Evolutionary conservation across 2,888 invertebrate genomes (phyloP).

Genomic region (Eulithis testata): DNA sequence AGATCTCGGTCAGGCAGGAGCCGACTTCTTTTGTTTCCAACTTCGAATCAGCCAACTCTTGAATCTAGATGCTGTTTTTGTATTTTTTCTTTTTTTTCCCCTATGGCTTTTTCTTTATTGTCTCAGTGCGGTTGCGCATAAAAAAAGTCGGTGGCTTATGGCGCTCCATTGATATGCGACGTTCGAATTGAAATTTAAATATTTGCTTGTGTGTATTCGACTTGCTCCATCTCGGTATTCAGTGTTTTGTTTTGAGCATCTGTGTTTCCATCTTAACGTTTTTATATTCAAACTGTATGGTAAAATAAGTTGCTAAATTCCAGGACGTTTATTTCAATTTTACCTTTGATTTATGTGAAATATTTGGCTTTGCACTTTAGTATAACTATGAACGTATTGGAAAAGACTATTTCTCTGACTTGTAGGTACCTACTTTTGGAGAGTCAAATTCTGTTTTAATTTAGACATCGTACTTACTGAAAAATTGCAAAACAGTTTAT

Average conservation of each 20-base stretch:
- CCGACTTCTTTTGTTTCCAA: slow-evolving; percentile 82
- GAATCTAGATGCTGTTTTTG: slow-evolving; percentile 83
- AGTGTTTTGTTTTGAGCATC: slow-evolving; percentile 72
- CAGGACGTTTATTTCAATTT: slow-evolving; percentile 15
- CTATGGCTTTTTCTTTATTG: slow-evolving; percentile 82
- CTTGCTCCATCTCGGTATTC: slow-evolving; percentile 68
- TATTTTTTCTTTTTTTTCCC: slow-evolving; percentile 67
- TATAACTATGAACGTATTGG: neutral
- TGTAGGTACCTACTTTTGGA: neutral
- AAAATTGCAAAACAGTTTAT: too few relatives aligned
- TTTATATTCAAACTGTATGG: slow-evolving; percentile 63
- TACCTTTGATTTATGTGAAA: slow-evolving; percentile 23
- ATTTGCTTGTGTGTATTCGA: slow-evolving; percentile 79
- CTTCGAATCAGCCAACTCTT: slow-evolving; percentile 82
- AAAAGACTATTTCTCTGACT: neutral
- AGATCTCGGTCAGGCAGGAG: slow-evolving; percentile 84
- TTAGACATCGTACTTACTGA: too few relatives aligned
- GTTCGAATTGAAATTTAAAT: slow-evolving; percentile 84
- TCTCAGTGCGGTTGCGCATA: slow-evolving; percentile 75
- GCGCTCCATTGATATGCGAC: slow-evolving; percentile 84
- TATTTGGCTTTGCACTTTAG: slow-evolving; percentile 10
- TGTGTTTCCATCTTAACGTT: slow-evolving; percentile 78
- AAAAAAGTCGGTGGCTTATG: slow-evolving; percentile 83
- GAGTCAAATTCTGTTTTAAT: too few relatives aligned
- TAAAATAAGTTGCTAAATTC: slow-evolving; percentile 36